Evolutionary conservation across 2,888 invertebrate genomes (phyloP).

Genomic region (Metallyticus violacea): DNA sequence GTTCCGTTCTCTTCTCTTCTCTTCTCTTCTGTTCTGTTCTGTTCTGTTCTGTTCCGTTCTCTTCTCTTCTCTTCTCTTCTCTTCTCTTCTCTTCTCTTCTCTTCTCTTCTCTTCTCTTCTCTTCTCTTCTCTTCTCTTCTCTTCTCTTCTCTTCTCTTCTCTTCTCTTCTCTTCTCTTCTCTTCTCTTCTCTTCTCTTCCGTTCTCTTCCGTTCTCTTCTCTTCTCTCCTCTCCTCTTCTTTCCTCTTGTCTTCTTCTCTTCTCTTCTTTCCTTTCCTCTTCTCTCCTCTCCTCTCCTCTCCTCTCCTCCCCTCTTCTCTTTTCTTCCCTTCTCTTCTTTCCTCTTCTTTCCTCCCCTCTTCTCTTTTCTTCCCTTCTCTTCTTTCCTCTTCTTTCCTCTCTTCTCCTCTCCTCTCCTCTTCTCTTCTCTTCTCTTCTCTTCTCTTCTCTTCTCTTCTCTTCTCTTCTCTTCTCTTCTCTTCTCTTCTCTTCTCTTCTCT

Average conservation of each 20-base stretch:
- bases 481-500: conserved; percentile 6
- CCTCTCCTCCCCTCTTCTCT: neutral
- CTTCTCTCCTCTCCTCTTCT: conserved; percentile 21
- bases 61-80: conserved; percentile 8
- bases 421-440: conserved; percentile 8
- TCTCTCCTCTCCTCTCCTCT: conserved; percentile 4
- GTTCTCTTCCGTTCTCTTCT: neutral
- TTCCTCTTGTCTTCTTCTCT: neutral
- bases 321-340: neutral
- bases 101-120: neutral
- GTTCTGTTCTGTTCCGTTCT: too few species aligned
- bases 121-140: neutral
- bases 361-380: conserved; percentile 15
- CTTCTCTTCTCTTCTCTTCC: too few species aligned
- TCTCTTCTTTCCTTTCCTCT: neutral
- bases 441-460: conserved; percentile 9
- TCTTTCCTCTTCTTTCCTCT: conserved; percentile 23
- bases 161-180: too few species aligned
- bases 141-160: neutral
- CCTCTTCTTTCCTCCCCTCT: conserved; percentile 30
- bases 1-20: too few species aligned
- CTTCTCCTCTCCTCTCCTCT: conserved; percentile 17
- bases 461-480: conserved; percentile 24
- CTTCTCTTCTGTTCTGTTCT: too few species aligned
- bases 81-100: neutral